Evolutionary conservation across 2,113 vertebrate genomes (phyloP).

Genomic region (Xiphophorus maculatus): DNA sequence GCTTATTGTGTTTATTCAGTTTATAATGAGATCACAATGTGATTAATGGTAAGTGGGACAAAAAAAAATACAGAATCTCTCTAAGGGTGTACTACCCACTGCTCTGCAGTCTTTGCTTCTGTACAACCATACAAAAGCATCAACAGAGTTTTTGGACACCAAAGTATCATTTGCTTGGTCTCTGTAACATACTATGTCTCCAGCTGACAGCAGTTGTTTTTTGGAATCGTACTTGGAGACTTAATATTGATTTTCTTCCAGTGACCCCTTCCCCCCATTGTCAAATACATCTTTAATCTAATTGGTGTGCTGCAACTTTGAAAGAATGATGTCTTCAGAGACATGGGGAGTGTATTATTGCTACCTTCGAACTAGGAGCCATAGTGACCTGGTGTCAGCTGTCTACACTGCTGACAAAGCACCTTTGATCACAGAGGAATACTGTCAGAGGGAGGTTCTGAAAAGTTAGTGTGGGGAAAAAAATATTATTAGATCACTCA

Average conservation of each 20-base stretch:
- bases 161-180: constrained; percentile 31
- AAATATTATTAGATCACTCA: constrained; percentile 11
- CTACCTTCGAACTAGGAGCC: constrained; percentile 60
- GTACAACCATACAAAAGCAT: constrained; percentile 11
- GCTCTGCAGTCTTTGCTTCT: constrained; percentile 34
- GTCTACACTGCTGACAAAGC: constrained; percentile 65
- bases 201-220: constrained; percentile 58
- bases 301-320: constrained; percentile 65
- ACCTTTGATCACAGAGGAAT: constrained; percentile 44
- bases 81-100: too few relatives aligned
- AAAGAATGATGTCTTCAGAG: constrained; percentile 57
- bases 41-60: too few relatives aligned
- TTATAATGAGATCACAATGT: too few relatives aligned
- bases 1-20: too few relatives aligned
- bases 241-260: constrained; percentile 67
- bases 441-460: constrained; percentile 21
- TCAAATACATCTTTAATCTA: constrained; percentile 78
- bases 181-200: constrained; percentile 50
- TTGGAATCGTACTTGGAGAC: constrained; percentile 60
- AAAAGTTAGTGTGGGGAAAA: constrained; percentile 8
- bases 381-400: constrained; percentile 61
- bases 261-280: constrained; percentile 48
- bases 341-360: constrained; percentile 67
- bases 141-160: constrained; percentile 21
- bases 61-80: too few relatives aligned